phyloP scores from a whole-genome alignment of 2,888 invertebrate species.

The Lobophora halterata region DNA sequence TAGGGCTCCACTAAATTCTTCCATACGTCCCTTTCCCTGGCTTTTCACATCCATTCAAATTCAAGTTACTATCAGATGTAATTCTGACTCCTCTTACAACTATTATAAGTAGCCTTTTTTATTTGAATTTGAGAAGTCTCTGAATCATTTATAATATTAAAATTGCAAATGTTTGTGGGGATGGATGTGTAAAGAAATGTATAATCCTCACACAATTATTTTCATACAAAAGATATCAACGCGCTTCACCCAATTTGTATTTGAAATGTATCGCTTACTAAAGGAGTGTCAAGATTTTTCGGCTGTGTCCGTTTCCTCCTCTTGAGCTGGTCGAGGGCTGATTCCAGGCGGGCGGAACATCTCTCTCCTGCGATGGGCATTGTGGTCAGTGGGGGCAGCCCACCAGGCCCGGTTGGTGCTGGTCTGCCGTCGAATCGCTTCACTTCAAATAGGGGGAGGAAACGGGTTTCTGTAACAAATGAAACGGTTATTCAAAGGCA shows the following conservation, averaged over 20 bases:
- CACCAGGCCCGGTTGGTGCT: constrained; percentile 44
- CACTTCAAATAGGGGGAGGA: constrained; percentile 67
- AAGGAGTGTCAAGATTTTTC: constrained; percentile 66
- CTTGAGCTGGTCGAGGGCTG: constrained; percentile 84
- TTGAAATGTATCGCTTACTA: constrained; percentile 55
- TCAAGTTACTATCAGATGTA: no score
- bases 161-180: no score
- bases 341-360: constrained; percentile 84
- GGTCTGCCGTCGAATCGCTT: constrained; percentile 66
- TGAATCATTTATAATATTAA: no score
- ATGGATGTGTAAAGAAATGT: no score
- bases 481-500: background rate
- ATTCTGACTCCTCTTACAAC: no score
- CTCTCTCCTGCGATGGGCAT: constrained; percentile 72
- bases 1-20: no score
- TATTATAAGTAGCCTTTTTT: no score
- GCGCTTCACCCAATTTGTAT: background rate
- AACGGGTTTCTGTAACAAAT: constrained; percentile 63
- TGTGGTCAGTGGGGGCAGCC: constrained; percentile 60
- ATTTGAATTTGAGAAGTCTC: no score
- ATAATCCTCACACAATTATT: no score
- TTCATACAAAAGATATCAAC: background rate
- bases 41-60: no score
- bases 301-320: constrained; percentile 78
- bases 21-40: no score